Base-by-base conservation (phyloP, 2,113 vertebrate species). In the Mohoua ochrocephala region DNA sequence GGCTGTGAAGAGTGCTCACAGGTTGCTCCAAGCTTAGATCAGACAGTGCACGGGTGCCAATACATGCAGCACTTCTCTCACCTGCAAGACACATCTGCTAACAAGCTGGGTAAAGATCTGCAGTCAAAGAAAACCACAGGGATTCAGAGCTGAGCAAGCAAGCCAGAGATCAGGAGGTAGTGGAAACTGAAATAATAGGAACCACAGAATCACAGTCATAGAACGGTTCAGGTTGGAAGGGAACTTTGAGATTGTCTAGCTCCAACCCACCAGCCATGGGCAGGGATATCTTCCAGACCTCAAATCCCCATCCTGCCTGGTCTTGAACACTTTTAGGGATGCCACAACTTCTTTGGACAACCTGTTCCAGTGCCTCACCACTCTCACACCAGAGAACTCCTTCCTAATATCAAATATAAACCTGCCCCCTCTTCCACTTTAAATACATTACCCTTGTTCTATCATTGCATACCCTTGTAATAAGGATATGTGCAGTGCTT, bases 141-240 rank as follows among this genome's bases (percentile, higher is more conserved):
- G 31, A 39, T 65, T 42, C 21, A 20, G 47, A 19, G n/a, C 23
- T 16, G 49, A 57, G 39, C 5, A 5, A 35, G 28, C 8, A 57
- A 80, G 33, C 24, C 45, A 6, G 4, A 1, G 8, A 37, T 13
- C 0, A 0, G 33, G 69, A 64, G 7, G 41, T 35, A 45, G 28
- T 13, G 22, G 64, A 56, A 52, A 74, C 37, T 26, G 67, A 63
- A 63, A 63, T 50, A 16, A 60, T 1, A 60, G 27, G 44, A 60
- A 56, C 21, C 41, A 73, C 7, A 18, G 30, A 33, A 41, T 33
- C 52, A 45, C 2, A 45, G 26, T 30, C 33, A 75, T 6, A 20
- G 37, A 73, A 37, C 17, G 35, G 35, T 13, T 33, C 1, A 3
- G 22, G 22, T n/a, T 13, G 37, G 45, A 61, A 61, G 35, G 47